Evolutionary conservation across 2,797 vertebrate genomes (phyloP).

Genomic region (Mastacembelus armatus): DNA sequence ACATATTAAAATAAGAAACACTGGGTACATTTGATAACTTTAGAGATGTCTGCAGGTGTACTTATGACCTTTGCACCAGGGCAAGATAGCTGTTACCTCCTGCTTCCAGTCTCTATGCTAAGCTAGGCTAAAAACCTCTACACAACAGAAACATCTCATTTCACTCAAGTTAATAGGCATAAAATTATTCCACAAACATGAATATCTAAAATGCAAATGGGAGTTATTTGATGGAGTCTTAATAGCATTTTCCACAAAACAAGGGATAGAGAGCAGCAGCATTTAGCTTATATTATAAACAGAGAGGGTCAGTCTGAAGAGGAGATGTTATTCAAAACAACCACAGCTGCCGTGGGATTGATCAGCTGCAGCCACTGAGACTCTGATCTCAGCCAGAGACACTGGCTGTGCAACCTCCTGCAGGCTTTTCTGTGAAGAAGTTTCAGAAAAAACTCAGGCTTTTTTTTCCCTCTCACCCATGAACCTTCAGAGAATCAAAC

Average conservation of each 20-base stretch:
- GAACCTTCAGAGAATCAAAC: not conserved
- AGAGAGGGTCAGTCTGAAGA: not conserved
- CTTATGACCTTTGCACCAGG: no score
- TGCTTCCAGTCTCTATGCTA: no score
- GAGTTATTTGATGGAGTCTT: not conserved
- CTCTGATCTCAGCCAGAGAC: constrained; percentile 29
- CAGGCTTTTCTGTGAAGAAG: constrained; percentile 2
- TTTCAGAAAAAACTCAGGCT: constrained; percentile 14
- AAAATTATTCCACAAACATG: not conserved
- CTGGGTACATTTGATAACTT: no score
- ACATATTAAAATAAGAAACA: no score
- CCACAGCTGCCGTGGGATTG: constrained; percentile 7
- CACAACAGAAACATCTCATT: not conserved
- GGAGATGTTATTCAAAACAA: constrained; percentile 15
- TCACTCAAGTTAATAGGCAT: not conserved
- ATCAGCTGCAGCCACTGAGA: constrained; percentile 16
- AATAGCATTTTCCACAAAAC: not conserved
- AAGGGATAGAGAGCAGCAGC: not conserved
- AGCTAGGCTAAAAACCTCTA: not conserved
- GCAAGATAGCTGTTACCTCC: no score
- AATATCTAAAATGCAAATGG: not conserved
- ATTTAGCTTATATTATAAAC: not conserved
- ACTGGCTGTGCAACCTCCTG: not conserved
- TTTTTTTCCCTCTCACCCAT: constrained; percentile 5
- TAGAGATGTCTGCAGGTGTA: no score